phyloP scores from a whole-genome alignment of 2,113 vertebrate species.

The Nanorana parkeri region DNA sequence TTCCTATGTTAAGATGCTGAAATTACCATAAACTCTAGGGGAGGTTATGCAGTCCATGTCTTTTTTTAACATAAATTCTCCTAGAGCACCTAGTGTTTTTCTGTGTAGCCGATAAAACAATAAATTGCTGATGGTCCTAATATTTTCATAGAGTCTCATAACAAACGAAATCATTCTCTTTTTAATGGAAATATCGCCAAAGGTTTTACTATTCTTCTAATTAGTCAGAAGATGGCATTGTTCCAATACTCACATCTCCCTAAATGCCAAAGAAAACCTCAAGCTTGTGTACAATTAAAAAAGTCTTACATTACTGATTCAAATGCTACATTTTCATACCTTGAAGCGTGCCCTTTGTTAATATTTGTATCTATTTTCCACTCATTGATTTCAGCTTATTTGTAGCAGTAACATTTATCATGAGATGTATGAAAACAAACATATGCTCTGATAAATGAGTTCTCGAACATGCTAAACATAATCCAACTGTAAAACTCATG shows the following conservation, averaged over 20 bases:
- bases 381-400: slow-evolving; percentile 54
- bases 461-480: slow-evolving; percentile 2
- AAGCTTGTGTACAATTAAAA: slow-evolving; percentile 33
- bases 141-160: slow-evolving; percentile 30
- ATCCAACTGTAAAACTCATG: slow-evolving; percentile 5
- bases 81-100: too few relatives aligned
- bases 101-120: not conserved
- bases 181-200: slow-evolving; percentile 33
- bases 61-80: too few relatives aligned
- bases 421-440: slow-evolving; percentile 43
- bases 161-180: not conserved
- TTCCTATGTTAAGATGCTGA: too few relatives aligned
- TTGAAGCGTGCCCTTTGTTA: slow-evolving; percentile 25
- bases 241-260: slow-evolving; percentile 46
- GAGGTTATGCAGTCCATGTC: too few relatives aligned
- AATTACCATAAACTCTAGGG: too few relatives aligned
- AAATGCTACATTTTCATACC: slow-evolving; percentile 51
- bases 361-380: slow-evolving; percentile 43
- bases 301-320: slow-evolving; percentile 26
- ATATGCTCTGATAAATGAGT: slow-evolving; percentile 44
- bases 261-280: slow-evolving; percentile 53
- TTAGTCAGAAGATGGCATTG: slow-evolving; percentile 52
- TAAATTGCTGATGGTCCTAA: not conserved
- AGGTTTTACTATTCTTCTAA: slow-evolving; percentile 46
- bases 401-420: slow-evolving; percentile 44